Evolutionary conservation across 2,797 vertebrate species (phyloP), one percentile per base, ranked within the genome.

Genomic region (Perodicticus potto): DNA sequence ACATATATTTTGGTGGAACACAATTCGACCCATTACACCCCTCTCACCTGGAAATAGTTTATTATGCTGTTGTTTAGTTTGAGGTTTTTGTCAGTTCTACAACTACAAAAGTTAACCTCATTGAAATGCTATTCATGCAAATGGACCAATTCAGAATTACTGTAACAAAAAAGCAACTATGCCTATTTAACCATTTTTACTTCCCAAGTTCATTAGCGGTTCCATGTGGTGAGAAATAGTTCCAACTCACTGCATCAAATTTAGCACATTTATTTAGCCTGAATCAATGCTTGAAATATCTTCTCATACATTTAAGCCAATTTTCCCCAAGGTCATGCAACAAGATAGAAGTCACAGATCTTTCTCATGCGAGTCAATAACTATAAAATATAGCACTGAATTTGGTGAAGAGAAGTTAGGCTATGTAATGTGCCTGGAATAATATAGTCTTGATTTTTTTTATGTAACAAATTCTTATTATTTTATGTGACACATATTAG

Each of bases 251-350:
- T 96, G 87, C 93, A 96, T 97, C 97, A 97, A 97, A 98, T 98
- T 97, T 96, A 97, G 97, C 93, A 97, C 94, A 97, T 97, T 97
- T 97, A 97, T 97, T 97, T 97, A 95, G 95, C 95, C 93, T 96
- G 82, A 97, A 91, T 97, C 91, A 97, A 61, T 74, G 86, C 89
- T 81, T 96, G 95, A 97, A 97, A 97, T 92, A 97, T 93, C 84
- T 86, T 97, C 97, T 97, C 91, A 96, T 89, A 96, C 34, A 74
- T 93, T 96, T 95, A 96, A 97, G 93, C 86, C 96, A 97, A 96
- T 97, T 95, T 96, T 94, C 93, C 72, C 91, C 96, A 97, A 98
- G 97, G 97, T 97, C 89, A 96, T 77, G 55, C 57, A 95, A 81
- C 73, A 96, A 92, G 93, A 92, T 7, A 95, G 72, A 95, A 96